Percentiles rank a stretch among this genome's conserved stretches.
Evolutionary conservation across 2,888 invertebrate genomes (phyloP).

Genomic region (Cheiracanthium punctorium): DNA sequence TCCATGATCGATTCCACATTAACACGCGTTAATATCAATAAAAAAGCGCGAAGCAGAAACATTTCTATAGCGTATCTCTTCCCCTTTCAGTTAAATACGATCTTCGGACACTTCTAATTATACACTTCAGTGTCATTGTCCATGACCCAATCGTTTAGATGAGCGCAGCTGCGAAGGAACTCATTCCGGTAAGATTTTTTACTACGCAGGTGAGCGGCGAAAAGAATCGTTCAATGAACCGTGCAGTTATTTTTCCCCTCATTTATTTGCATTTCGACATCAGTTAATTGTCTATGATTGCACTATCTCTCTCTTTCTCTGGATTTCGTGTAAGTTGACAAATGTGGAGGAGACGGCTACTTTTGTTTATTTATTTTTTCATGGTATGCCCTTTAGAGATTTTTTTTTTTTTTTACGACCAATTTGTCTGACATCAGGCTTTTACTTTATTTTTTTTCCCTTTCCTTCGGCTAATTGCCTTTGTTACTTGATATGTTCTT

Average conservation of each 20-base stretch:
- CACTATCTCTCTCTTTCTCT: neutral
- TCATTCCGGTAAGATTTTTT: neutral
- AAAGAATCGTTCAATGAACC: conserved; percentile 12
- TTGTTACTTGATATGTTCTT: no score
- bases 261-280: conserved; percentile 13
- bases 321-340: no score
- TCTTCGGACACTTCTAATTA: conserved; percentile 10
- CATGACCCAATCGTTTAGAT: neutral
- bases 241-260: neutral
- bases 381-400: no score
- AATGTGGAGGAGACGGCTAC: no score
- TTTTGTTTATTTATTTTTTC: no score
- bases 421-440: no score
- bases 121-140: neutral
- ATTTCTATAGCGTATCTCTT: neutral
- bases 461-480: no score
- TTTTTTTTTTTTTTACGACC: no score
- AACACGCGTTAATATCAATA: no score
- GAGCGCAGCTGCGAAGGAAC: conserved; percentile 4
- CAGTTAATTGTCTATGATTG: neutral
- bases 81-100: neutral
- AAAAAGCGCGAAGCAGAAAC: neutral
- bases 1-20: no score
- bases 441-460: no score
- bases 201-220: conserved; percentile 1